Evolutionary conservation across 37 sponge, comb jelly and placozoan species (phyloP), one percentile per base, ranked within the genome.

Genomic region (Petrosia ficiformis): DNA sequence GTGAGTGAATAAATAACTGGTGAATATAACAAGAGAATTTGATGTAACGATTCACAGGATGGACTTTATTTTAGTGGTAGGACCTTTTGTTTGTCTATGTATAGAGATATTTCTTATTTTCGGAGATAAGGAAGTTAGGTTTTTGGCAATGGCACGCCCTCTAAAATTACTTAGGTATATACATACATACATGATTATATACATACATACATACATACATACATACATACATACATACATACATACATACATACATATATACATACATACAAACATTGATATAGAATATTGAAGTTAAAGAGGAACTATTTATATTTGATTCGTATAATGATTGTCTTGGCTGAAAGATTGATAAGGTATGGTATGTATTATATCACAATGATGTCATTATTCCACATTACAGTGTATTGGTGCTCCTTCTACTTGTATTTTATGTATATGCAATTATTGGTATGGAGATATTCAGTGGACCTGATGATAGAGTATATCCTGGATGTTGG

Each of bases 391-490:
- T 48, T 14, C 54, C 54, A 48, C 41, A 26, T 11, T 42, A 11
- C 71, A 85, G 77, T 39, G 70, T 85, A 36, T 57, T 42, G 1
- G 14, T 89, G 21, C 75, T 89, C 26, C 42, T 92, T 2, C 1
- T 84, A 30, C 42, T 88, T 21, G 56, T 88, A 48, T 79, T 68
- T 73, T 93, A 89, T 77, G 82, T 59, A 61, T 94, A 75, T 76
- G 91, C 94, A 42, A 94, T 94, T 24, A 75, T 86, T 33, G 94
- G 91, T 6, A 89, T 94, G 87, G 94, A 94, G 79, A 43, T 77
- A 43, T 77, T 94, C 65, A 21, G 48, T 42, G 72, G 48, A 71
- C 39, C 3, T 32, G 1, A 16, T 0, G 21, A 42, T 39, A 76
- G 39, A 59, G 84, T 91, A 28, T 16, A 59, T 10, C 37, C 56